These are phyloP conservation scores for Lasioglossum malachurum DNA, from an alignment of 2,888 invertebrate species.

Conservation along the genomic window DNA sequence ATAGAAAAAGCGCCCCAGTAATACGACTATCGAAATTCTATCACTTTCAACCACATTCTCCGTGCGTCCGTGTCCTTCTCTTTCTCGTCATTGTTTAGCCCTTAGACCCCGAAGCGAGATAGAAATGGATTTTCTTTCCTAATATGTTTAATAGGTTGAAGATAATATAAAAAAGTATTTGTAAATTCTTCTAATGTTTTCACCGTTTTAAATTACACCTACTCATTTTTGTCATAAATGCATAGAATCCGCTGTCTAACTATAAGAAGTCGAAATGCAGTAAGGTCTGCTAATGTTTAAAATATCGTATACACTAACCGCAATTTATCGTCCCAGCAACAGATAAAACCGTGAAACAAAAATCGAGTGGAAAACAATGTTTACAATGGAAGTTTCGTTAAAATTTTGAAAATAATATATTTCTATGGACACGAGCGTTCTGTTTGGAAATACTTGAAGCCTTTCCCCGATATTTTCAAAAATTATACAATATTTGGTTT, in stretches of 20 bases:
- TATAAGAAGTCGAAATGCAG: neutral
- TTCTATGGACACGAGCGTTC: neutral
- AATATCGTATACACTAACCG: neutral
- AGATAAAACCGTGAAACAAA: neutral
- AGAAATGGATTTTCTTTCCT: too few species aligned
- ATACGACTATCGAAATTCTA: slow-evolving; percentile 6
- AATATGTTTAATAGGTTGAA: too few species aligned
- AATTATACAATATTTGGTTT: neutral
- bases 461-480: slow-evolving; percentile 14
- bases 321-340: neutral
- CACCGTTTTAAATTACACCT: too few species aligned
- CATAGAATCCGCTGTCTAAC: neutral
- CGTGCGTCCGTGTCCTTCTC: too few species aligned
- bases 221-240: too few species aligned
- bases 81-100: too few species aligned
- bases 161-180: too few species aligned
- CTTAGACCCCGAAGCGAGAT: too few species aligned
- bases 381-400: slow-evolving; percentile 18
- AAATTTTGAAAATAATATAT: neutral
- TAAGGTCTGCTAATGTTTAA: neutral
- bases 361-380: neutral
- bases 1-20: neutral
- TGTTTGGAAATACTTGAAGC: slow-evolving; percentile 13
- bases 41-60: neutral
- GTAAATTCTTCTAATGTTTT: too few species aligned